Evolutionary conservation across 2,113 vertebrate genomes (phyloP).

Genomic region (Cololabis saira): DNA sequence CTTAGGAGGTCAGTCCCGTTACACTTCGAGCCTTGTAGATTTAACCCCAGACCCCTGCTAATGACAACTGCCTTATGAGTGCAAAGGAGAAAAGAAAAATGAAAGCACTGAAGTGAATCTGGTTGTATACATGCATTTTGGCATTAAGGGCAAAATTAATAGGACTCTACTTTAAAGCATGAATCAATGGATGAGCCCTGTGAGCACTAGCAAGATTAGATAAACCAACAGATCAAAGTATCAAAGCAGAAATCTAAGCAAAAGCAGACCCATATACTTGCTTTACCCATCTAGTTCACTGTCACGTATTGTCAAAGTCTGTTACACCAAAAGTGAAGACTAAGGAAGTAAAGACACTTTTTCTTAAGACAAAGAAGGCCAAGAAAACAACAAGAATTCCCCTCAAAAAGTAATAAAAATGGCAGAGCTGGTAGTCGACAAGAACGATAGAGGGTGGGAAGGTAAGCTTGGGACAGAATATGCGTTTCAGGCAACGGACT

Average conservation of each 20-base stretch:
- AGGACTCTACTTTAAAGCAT: constrained; percentile 15
- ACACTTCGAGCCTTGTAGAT: no score
- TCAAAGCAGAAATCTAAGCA: constrained; percentile 30
- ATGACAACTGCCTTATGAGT: no score
- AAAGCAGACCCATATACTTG: constrained; percentile 21
- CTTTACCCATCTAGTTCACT: not conserved
- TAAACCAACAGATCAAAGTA: constrained; percentile 28
- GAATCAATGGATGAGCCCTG: constrained; percentile 18
- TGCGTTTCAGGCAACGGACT: constrained; percentile 16
- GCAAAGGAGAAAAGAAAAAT: constrained; percentile 31
- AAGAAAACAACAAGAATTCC: not conserved
- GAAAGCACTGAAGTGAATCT: constrained; percentile 36
- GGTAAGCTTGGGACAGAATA: not conserved
- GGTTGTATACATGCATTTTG: constrained; percentile 27
- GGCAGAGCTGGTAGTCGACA: constrained; percentile 25
- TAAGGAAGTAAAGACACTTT: not conserved
- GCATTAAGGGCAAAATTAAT: constrained; percentile 9
- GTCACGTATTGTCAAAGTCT: constrained; percentile 21
- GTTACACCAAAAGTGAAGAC: constrained; percentile 7
- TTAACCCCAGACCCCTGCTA: no score
- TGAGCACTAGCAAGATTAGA: constrained; percentile 20
- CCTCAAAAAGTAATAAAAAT: constrained; percentile 1
- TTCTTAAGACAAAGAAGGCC: constrained; percentile 3
- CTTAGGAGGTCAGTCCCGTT: no score
- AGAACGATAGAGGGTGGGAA: constrained; percentile 7